Conservation (phyloP, 2,888 invertebrate species). For the Lycophotia porphyrea region DNA sequence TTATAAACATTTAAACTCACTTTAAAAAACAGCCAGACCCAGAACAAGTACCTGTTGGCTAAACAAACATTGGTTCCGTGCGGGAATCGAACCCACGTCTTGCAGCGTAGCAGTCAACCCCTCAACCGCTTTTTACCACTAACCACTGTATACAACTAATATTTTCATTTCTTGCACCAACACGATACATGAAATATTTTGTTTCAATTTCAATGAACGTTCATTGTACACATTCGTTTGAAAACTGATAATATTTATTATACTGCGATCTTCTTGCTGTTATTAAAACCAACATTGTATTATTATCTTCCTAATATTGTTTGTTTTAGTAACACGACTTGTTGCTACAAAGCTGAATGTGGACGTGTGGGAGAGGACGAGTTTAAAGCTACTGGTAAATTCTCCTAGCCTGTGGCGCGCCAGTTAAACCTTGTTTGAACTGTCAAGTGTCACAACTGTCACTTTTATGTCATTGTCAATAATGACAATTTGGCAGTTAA, state of each 20-base stretch:
- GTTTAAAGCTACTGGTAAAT: not conserved
- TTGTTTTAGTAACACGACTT: slow-evolving; percentile 9
- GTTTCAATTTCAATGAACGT: slow-evolving; percentile 49
- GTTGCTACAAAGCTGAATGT: not conserved
- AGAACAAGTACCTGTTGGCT: too few species aligned
- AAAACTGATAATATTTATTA: slow-evolving; percentile 54
- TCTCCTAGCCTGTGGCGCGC: too few species aligned
- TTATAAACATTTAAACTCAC: not conserved
- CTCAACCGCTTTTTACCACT: not conserved
- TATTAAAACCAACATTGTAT: slow-evolving; percentile 68
- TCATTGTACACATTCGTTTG: slow-evolving; percentile 36
- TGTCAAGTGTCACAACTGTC: too few species aligned
- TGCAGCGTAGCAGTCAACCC: not conserved
- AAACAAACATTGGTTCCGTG: too few species aligned
- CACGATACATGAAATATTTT: slow-evolving; percentile 42
- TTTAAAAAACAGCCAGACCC: not conserved
- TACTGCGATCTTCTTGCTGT: slow-evolving; percentile 21
- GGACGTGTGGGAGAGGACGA: not conserved
- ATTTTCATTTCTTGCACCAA: not conserved
- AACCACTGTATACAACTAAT: not conserved
- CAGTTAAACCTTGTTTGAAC: too few species aligned
- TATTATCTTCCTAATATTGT: slow-evolving; percentile 25
- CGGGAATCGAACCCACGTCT: too few species aligned
- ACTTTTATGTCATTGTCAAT: too few species aligned
- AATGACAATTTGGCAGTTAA: too few species aligned